phyloP scores from a whole-genome alignment of 2,113 vertebrate species.

The Plecotus auritus region DNA sequence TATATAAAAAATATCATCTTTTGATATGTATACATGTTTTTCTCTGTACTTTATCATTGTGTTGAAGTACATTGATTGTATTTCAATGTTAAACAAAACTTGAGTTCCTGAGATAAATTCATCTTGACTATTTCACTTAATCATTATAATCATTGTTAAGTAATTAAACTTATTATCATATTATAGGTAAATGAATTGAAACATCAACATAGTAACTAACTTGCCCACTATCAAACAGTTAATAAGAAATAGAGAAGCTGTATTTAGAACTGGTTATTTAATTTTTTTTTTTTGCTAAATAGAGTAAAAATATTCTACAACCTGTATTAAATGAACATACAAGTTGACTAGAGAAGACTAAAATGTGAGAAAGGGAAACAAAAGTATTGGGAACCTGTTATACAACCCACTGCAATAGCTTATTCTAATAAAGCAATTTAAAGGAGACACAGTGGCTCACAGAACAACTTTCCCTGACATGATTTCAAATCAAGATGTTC shows the following conservation, averaged over 20 bases:
- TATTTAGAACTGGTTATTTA: background rate
- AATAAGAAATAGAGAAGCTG: background rate
- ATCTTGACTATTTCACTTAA: background rate
- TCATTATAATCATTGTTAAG: background rate
- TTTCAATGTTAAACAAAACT: background rate
- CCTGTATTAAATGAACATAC: background rate
- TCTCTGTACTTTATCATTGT: background rate
- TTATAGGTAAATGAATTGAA: background rate
- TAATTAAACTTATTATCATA: background rate
- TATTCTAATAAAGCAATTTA: background rate
- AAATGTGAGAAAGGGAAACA: background rate
- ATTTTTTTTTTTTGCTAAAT: background rate
- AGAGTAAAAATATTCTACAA: background rate
- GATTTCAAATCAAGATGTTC: background rate
- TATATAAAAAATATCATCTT: background rate
- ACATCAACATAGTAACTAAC: background rate
- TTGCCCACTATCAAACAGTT: background rate
- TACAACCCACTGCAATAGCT: background rate
- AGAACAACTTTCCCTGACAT: background rate
- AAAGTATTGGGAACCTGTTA: background rate
- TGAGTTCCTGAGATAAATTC: background rate
- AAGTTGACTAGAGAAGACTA: background rate
- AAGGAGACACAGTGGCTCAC: too few species aligned
- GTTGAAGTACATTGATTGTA: background rate
- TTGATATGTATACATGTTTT: background rate